Conservation (phyloP, 2,888 invertebrate species). For the Operophtera brumata region DNA sequence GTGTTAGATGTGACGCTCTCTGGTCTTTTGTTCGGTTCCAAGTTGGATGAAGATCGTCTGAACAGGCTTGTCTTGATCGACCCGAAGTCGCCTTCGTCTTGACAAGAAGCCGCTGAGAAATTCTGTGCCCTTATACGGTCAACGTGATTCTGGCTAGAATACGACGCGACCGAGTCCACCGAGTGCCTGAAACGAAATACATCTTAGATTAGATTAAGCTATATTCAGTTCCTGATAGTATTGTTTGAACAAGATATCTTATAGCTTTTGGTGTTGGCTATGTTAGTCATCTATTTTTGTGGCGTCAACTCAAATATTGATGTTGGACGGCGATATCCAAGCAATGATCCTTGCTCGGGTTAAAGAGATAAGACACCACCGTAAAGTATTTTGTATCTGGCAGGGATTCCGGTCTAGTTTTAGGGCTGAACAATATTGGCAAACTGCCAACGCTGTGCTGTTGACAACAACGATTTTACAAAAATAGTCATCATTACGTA, state of each 20-base stretch:
- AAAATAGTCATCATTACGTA: constrained; percentile 30
- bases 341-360: constrained; percentile 23
- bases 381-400: constrained; percentile 26
- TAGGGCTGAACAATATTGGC: constrained; percentile 44
- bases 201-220: constrained; percentile 65
- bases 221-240: constrained; percentile 52
- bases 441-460: constrained; percentile 38
- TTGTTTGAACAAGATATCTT: constrained; percentile 61
- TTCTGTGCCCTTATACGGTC: constrained; percentile 80
- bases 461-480: constrained; percentile 39
- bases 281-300: constrained; percentile 53
- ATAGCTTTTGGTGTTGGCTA: constrained; percentile 46
- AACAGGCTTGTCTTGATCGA: constrained; percentile 77
- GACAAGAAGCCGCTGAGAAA: constrained; percentile 79
- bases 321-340: constrained; percentile 31
- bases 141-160: constrained; percentile 81
- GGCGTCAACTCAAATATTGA: constrained; percentile 53
- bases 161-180: constrained; percentile 82
- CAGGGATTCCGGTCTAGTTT: constrained; percentile 33
- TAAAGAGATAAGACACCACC: constrained; percentile 24
- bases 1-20: constrained; percentile 75
- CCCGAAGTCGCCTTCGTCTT: constrained; percentile 76
- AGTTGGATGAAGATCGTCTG: constrained; percentile 72
- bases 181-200: constrained; percentile 76
- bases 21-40: constrained; percentile 70